These are phyloP conservation scores for Neocrepidodera transversa DNA, from an alignment of 2,888 invertebrate genomes.

Conservation along the genomic window DNA sequence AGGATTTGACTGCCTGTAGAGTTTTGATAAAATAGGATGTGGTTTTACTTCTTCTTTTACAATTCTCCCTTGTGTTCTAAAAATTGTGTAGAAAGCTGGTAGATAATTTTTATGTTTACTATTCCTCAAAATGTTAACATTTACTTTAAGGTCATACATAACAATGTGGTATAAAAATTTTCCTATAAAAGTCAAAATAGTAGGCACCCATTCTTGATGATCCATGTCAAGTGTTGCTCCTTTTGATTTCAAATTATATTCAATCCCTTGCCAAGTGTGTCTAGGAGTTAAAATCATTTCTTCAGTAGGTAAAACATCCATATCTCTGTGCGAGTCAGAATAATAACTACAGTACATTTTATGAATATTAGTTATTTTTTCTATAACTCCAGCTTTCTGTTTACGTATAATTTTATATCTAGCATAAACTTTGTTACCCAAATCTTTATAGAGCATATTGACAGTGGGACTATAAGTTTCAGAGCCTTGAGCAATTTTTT, in stretches of 20 bases:
- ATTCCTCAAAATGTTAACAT: constrained; percentile 74
- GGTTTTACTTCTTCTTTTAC: constrained; percentile 81
- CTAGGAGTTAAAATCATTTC: constrained; percentile 64
- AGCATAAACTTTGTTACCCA: constrained; percentile 74
- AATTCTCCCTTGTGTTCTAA: constrained; percentile 70
- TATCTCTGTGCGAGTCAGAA: constrained; percentile 42
- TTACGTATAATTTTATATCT: constrained; percentile 63
- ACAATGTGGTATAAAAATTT: constrained; percentile 88
- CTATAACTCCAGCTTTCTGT: constrained; percentile 69
- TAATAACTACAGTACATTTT: constrained; percentile 53
- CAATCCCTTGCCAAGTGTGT: constrained; percentile 75
- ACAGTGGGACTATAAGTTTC: constrained; percentile 81
- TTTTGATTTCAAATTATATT: constrained; percentile 58
- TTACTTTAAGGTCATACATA: constrained; percentile 83
- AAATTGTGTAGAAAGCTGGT: constrained; percentile 83
- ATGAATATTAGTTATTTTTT: constrained; percentile 65
- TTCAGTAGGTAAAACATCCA: constrained; percentile 48
- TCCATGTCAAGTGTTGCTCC: constrained; percentile 54
- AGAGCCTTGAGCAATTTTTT: constrained; percentile 75
- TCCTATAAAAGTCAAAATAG: constrained; percentile 73
- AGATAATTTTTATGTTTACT: constrained; percentile 65
- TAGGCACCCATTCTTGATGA: constrained; percentile 71
- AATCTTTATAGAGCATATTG: constrained; percentile 67
- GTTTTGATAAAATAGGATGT: constrained; percentile 76
- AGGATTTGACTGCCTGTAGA: constrained; percentile 73